Base-by-base conservation (phyloP, 1,140 invertebrate species). In the Zaprionus ornatus region DNA sequence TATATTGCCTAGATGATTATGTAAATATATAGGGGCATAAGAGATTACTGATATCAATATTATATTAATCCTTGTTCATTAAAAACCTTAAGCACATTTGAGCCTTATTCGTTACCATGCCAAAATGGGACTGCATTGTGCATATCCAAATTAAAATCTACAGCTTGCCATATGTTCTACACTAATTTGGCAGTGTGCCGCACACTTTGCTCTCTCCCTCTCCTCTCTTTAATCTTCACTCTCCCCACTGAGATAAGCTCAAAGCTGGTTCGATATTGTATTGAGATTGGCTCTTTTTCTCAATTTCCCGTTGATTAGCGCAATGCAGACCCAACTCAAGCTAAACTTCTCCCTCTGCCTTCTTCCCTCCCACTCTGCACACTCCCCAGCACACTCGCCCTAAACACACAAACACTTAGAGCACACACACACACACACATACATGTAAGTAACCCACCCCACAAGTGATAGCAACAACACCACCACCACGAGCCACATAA, bases 241-340 rank as follows among this genome's bases (percentile, higher is more conserved):
- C 9, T 32, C 9, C 29, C 6, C n/a, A 45, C n/a, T 45, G 2
- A 2, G n/a, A 3, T 17, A 42, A 42, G 2, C 17, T 42, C 35
- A 15, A 23, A 71, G 25, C 29, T 6, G 15, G 12, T 17, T 21
- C 35, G 45, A 71, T 71, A 55, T 56, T 42, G 59, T 29, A 15
- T 52, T 13, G n/a, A 17, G 29, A 59, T 70, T 55, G 35, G 9
- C 48, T 35, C 25, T 21, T 50, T 52, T 29, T 76, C 68, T 77
- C 69, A 80, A 85, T 85, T 80, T 78, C 64, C 74, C 78, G 55
- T 81, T 85, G 77, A 84, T 85, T 80, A 81, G 40, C 15, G 35
- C 35, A 32, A 32, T 32, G 81, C 32, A 54, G 45, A 66, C 57
- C 54, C 55, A 75, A 64, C 52, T 60, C 60, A 66, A 66, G 35